Percentiles rank a stretch among this genome's conserved stretches.
Conservation (phyloP, 1,140 invertebrate genomes). For the Caerostris darwini region DNA sequence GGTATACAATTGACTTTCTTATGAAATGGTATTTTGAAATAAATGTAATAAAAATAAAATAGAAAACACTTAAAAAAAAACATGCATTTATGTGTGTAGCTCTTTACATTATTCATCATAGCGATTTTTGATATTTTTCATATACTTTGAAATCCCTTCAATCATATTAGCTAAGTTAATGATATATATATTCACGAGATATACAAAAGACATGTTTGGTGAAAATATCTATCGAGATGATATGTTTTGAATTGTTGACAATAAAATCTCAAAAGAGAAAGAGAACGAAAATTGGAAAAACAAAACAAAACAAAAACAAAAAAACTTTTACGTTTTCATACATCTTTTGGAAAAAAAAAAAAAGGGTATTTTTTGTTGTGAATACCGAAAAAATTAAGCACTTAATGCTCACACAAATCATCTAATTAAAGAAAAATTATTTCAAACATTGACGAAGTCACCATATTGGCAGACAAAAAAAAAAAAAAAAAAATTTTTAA, state of each 20-base stretch:
- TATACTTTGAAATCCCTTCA: neutral
- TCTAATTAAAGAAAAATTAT: neutral
- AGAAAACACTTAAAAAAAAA: neutral
- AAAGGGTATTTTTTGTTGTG: neutral
- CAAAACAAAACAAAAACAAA: too few species aligned
- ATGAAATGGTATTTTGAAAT: neutral
- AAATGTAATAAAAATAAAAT: neutral
- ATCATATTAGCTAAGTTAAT: neutral
- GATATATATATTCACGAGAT: neutral
- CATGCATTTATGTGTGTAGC: neutral
- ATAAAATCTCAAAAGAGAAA: too few species aligned
- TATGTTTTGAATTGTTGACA: too few species aligned
- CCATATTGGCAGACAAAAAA: neutral
- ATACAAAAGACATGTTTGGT: neutral
- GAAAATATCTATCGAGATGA: too few species aligned
- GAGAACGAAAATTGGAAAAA: too few species aligned
- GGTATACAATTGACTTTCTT: neutral
- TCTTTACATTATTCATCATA: neutral
- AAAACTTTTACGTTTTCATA: too few species aligned
- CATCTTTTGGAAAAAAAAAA: too few species aligned
- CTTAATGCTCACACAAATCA: neutral
- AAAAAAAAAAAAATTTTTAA: neutral
- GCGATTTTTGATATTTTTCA: neutral
- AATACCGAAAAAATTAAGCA: neutral
- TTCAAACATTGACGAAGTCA: neutral